A percentile compares a stretch with the other conserved stretches of the same genome.
Evolutionary conservation across 2,797 vertebrate genomes (phyloP).

Genomic region (Eulemur coronatus): DNA sequence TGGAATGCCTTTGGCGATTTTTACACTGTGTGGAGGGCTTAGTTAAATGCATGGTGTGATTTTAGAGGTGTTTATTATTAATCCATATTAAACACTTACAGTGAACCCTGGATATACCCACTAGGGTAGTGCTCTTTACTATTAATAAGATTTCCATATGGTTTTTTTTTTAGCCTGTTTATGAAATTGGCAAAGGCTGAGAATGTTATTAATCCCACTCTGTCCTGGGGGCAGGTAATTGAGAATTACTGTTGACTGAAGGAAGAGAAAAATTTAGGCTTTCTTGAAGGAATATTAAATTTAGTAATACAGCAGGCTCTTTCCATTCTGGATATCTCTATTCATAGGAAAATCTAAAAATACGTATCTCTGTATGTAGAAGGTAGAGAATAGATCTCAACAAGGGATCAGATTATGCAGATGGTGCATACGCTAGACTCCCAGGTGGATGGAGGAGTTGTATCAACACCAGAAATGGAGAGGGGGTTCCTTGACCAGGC

Average conservation of each 20-base stretch:
- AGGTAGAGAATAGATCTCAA: background rate
- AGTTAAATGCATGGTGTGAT: slow-evolving; percentile 1
- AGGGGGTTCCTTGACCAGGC: background rate
- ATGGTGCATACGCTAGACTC: background rate
- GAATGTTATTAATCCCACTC: background rate
- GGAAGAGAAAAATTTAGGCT: background rate
- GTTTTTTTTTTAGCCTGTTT: background rate
- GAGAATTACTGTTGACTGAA: background rate
- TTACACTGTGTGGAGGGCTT: background rate
- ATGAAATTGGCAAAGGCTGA: slow-evolving; percentile 1
- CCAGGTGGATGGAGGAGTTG: too few relatives aligned
- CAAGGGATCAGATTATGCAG: background rate
- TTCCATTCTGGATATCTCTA: background rate
- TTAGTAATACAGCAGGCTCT: background rate
- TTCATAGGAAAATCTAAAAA: background rate
- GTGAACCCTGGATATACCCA: background rate
- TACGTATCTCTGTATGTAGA: background rate
- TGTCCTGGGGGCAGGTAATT: background rate
- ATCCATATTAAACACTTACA: background rate
- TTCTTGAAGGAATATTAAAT: background rate
- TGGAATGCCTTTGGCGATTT: background rate
- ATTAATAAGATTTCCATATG: background rate
- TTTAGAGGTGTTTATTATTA: background rate
- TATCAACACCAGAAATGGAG: background rate
- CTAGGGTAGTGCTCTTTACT: background rate